Evolutionary conservation across 1,140 invertebrate species (phyloP).

Genomic region (Proctacanthus coquilletti): DNA sequence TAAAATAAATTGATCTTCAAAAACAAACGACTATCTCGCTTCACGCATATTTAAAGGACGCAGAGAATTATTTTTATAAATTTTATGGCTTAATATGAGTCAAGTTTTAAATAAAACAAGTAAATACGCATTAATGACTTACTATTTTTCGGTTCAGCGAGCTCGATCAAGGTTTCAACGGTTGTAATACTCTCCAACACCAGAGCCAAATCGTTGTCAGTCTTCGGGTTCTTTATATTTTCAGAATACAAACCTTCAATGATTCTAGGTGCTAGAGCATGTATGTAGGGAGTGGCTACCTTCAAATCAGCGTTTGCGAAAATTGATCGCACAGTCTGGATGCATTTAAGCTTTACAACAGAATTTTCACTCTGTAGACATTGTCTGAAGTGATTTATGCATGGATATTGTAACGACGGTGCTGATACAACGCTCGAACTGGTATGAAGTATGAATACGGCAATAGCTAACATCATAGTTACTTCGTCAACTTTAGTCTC

Average conservation of each 20-base stretch:
- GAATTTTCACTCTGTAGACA: slow-evolving; percentile 53
- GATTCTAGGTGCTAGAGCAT: slow-evolving; percentile 57
- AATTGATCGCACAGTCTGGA: slow-evolving; percentile 59
- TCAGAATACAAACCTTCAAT: slow-evolving; percentile 54
- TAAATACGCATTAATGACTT: slow-evolving; percentile 36
- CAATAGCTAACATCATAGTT: slow-evolving; percentile 70
- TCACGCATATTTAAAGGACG: too few relatives aligned
- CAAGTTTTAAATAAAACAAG: too few relatives aligned
- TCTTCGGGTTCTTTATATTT: slow-evolving; percentile 37
- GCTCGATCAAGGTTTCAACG: slow-evolving; percentile 54
- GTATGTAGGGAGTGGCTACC: slow-evolving; percentile 64
- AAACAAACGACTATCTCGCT: too few relatives aligned
- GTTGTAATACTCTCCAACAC: slow-evolving; percentile 51
- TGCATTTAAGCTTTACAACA: slow-evolving; percentile 58
- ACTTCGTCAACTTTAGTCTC: slow-evolving; percentile 68
- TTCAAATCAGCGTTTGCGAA: slow-evolving; percentile 52
- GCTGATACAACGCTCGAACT: slow-evolving; percentile 57
- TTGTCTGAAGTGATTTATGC: slow-evolving; percentile 82
- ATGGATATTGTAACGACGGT: slow-evolving; percentile 76
- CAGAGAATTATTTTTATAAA: too few relatives aligned
- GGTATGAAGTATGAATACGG: slow-evolving; percentile 72
- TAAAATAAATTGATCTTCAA: too few relatives aligned
- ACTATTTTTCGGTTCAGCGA: slow-evolving; percentile 64
- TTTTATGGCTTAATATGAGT: too few relatives aligned
- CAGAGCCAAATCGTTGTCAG: slow-evolving; percentile 44